Conservation (phyloP, 2,797 vertebrate genomes). For the Eulemur mongoz region DNA sequence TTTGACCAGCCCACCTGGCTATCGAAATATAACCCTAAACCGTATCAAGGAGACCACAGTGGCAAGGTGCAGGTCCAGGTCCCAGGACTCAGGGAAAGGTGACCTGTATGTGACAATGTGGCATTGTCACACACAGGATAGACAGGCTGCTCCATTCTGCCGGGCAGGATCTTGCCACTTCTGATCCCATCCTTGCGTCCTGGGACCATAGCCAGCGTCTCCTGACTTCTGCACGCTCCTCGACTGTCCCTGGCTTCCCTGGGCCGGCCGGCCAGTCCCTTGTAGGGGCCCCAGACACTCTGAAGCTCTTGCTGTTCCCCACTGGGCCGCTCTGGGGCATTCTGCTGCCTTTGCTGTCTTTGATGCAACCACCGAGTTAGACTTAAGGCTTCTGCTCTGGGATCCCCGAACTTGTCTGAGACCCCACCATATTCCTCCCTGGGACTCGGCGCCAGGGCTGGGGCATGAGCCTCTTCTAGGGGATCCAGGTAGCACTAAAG, state of each 20-base stretch:
- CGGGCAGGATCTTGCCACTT: background rate
- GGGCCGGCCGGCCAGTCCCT: background rate
- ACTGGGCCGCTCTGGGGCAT: rapidly evolving
- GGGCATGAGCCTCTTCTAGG: background rate
- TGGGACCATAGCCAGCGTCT: background rate
- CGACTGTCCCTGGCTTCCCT: background rate
- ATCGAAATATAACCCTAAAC: background rate
- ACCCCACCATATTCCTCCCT: background rate
- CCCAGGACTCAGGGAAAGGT: background rate
- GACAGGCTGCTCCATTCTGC: background rate
- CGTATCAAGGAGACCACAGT: background rate
- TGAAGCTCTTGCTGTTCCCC: rapidly evolving
- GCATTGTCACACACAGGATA: background rate
- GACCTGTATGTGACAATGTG: background rate
- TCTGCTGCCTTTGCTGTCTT: background rate
- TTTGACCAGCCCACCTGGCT: background rate
- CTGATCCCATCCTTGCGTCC: background rate
- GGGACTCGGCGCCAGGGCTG: background rate
- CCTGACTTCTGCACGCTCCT: background rate
- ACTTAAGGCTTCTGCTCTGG: background rate
- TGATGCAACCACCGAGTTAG: background rate
- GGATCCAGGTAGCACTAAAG: background rate
- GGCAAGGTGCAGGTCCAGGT: background rate
- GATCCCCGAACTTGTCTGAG: background rate
- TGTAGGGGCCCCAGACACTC: background rate